These are phyloP conservation scores for Linnaemya tessellans DNA, from an alignment of 2,888 invertebrate species.

Conservation along the genomic window DNA sequence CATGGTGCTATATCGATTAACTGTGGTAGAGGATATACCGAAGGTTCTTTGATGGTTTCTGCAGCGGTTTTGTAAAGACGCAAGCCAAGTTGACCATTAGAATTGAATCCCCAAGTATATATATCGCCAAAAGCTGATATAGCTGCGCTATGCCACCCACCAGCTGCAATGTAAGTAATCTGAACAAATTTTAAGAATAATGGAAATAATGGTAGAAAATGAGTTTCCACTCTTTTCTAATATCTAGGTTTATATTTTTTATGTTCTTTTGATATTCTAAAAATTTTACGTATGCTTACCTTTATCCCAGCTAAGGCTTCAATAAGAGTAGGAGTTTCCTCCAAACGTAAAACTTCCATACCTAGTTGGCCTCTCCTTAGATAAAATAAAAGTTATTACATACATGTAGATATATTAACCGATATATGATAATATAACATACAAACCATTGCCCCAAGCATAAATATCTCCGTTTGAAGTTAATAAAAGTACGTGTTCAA, in stretches of 20 bases:
- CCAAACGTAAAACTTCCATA: conserved; percentile 86
- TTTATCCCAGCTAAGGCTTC: conserved; percentile 90
- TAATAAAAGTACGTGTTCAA: conserved; percentile 91
- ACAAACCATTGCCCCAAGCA: conserved; percentile 94
- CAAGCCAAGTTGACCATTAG: conserved; percentile 92
- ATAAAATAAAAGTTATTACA: conserved; percentile 69
- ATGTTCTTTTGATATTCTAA: background rate
- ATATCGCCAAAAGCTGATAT: conserved; percentile 91
- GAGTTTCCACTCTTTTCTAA: background rate
- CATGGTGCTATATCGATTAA: conserved; percentile 78
- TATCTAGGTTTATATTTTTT: too few species aligned
- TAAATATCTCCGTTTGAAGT: conserved; percentile 89
- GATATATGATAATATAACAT: conserved; percentile 66
- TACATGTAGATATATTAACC: background rate
- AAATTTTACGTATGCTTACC: conserved; percentile 74
- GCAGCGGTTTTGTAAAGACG: conserved; percentile 79
- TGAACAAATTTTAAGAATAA: conserved; percentile 62
- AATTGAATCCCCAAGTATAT: conserved; percentile 96
- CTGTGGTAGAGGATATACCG: conserved; percentile 81
- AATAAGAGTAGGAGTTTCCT: conserved; percentile 87
- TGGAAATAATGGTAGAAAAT: background rate
- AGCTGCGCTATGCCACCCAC: conserved; percentile 94
- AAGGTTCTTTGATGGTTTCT: conserved; percentile 75
- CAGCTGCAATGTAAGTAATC: conserved; percentile 88
- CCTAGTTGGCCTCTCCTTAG: conserved; percentile 94